Conservation (phyloP, 37 sponge, comb jelly and placozoan species). For the Chondrosia reniformis region DNA sequence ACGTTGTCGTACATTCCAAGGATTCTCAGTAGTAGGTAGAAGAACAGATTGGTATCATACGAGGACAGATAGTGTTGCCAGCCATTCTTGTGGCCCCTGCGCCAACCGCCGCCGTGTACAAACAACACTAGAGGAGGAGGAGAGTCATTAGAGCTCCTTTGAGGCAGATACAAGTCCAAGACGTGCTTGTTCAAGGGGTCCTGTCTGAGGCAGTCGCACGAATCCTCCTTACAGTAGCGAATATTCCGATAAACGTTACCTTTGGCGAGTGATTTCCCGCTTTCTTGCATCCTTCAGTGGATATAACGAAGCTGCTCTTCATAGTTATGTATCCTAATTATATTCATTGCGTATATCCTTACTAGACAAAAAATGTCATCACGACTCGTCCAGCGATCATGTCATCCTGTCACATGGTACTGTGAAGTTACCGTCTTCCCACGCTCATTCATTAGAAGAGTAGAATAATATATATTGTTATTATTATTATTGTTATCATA, state of each 20-base stretch:
- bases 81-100: conserved; percentile 26
- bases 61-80: conserved; percentile 24
- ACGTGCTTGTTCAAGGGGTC: conserved; percentile 19
- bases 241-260: background rate
- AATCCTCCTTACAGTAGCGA: background rate
- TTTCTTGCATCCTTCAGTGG: no score
- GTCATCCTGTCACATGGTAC: no score
- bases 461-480: no score
- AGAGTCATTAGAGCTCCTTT: background rate
- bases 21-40: background rate
- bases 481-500: no score
- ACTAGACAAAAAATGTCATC: no score
- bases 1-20: conserved; percentile 27
- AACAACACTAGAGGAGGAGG: conserved; percentile 18
- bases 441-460: no score
- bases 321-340: no score
- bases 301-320: no score
- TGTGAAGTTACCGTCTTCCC: no score
- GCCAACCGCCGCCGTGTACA: conserved; percentile 28
- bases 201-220: background rate
- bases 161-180: conserved; percentile 22
- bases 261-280: no score
- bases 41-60: conserved; percentile 25
- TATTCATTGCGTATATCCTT: no score
- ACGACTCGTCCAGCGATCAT: no score